Evolutionary conservation across 2,888 invertebrate species (phyloP).

Genomic region (Maniola hyperantus): DNA sequence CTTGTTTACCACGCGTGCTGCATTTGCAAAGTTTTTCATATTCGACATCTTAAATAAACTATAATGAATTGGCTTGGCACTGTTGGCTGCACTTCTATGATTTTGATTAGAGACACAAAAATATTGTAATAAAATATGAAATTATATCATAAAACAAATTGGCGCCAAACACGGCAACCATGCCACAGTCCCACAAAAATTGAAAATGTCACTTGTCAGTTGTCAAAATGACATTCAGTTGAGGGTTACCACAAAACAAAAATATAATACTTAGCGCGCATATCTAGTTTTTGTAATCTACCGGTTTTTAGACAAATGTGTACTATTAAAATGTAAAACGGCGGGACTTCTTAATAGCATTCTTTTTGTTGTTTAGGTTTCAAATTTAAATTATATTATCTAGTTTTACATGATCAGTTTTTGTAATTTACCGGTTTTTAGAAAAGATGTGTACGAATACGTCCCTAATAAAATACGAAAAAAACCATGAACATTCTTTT

Average conservation of each 20-base stretch:
- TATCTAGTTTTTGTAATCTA: neutral
- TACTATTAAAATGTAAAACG: neutral
- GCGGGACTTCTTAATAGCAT: too few relatives aligned
- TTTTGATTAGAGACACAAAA: too few relatives aligned
- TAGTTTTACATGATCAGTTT: too few relatives aligned
- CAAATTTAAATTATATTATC: too few relatives aligned
- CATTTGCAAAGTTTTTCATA: conserved; percentile 56
- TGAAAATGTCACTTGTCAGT: neutral
- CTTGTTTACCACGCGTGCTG: conserved; percentile 53
- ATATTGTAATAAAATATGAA: too few relatives aligned
- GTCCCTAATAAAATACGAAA: too few relatives aligned
- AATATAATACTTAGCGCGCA: neutral
- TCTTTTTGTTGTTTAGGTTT: too few relatives aligned
- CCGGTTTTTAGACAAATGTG: neutral
- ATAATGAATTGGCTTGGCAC: neutral
- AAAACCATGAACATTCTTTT: too few relatives aligned
- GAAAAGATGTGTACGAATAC: too few relatives aligned
- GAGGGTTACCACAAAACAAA: neutral
- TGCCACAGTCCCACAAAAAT: neutral
- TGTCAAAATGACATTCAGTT: neutral
- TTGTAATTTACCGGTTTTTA: too few relatives aligned
- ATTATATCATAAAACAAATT: conserved; percentile 9
- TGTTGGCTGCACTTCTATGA: neutral
- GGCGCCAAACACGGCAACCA: neutral
- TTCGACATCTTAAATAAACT: conserved; percentile 53